Base-by-base conservation (phyloP, 92 coral and sea anemone genomes). In the Epizoanthus rinbou region DNA sequence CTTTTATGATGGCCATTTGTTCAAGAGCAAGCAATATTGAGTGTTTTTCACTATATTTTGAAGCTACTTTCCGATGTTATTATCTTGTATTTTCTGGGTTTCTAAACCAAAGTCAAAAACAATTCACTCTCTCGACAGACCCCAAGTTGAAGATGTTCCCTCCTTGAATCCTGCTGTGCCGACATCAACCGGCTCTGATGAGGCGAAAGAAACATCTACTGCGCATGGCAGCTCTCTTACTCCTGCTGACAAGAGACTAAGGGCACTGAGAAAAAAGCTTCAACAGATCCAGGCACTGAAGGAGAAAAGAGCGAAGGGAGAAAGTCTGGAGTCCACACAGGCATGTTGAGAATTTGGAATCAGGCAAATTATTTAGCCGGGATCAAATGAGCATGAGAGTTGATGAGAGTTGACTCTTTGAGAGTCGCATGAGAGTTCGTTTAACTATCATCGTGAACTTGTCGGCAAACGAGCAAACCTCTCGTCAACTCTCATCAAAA, bases 231-330 rank as follows among this genome's bases (percentile, higher is more conserved):
- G 86, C 72, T 83, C 87, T 1, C 93, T 88, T 18, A 81, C 92
- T 23, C 91, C 88, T 8, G 24, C 87, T 17, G 99, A 97, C 81
- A 97, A 94, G 88, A 87, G 88, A 79, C 71, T 94, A 54, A 86
- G 97, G 65, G 69, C 85, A 24, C 83, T 97, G 64, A 90, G 88
- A 86, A 97, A 97, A 81, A 94, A 94, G 69, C 74, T 97, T 25
- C 95, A 93, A 69, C 98, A 97, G 84, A 94, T 97, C 65, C 78
- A 92, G 41, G 70, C 43, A 19, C 84, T 97, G 50, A 97, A 94
- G 83, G 87, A 76, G 22, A 93, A 89, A 68, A 86, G 74, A 79
- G 93, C 83, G 16, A 75, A 88, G 23, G 98, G 99, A 64, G 93
- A 90, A 79, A 81, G 16, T 13, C 71, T 97, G 57, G 98, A 97